Evolutionary conservation across 2,113 vertebrate genomes (phyloP).

Genomic region (Potamarius usumacintae): DNA sequence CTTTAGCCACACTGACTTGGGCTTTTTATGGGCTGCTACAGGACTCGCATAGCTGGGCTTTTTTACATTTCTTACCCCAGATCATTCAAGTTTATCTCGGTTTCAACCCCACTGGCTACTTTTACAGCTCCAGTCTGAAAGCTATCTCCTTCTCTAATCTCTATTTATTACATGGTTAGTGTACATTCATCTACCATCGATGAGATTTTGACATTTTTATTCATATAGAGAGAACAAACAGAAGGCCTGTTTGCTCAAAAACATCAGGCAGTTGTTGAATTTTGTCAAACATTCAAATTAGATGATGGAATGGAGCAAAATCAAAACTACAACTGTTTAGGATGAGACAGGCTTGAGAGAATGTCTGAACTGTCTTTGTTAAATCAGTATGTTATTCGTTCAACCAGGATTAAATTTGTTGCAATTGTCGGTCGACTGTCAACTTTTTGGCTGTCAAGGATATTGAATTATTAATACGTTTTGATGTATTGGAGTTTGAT

Average conservation of each 20-base stretch:
- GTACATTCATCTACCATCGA: neutral
- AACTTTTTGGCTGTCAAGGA: too few relatives aligned
- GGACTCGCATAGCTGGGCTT: slow-evolving; percentile 62
- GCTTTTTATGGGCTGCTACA: slow-evolving; percentile 54
- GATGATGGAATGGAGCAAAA: neutral
- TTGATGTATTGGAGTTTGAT: neutral
- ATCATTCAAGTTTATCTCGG: slow-evolving; percentile 36
- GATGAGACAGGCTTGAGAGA: neutral
- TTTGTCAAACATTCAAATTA: too few relatives aligned
- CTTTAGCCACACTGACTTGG: slow-evolving; percentile 49
- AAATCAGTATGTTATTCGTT: neutral
- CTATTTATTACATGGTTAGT: neutral
- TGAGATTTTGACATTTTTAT: neutral
- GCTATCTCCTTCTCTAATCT: slow-evolving; percentile 23
- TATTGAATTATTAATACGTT: neutral
- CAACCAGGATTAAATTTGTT: neutral
- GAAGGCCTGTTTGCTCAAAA: neutral
- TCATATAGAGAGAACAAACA: neutral
- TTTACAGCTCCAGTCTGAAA: slow-evolving; percentile 18
- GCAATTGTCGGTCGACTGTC: neutral
- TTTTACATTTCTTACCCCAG: slow-evolving; percentile 54
- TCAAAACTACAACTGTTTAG: neutral
- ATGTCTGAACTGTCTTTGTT: neutral
- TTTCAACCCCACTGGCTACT: slow-evolving; percentile 12
- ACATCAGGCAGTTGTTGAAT: neutral